A percentile compares a stretch with the other conserved stretches of the same genome.
These are phyloP conservation scores for Arctocebus calabarensis DNA, from an alignment of 2,797 vertebrate genomes.

Conservation along the genomic window DNA sequence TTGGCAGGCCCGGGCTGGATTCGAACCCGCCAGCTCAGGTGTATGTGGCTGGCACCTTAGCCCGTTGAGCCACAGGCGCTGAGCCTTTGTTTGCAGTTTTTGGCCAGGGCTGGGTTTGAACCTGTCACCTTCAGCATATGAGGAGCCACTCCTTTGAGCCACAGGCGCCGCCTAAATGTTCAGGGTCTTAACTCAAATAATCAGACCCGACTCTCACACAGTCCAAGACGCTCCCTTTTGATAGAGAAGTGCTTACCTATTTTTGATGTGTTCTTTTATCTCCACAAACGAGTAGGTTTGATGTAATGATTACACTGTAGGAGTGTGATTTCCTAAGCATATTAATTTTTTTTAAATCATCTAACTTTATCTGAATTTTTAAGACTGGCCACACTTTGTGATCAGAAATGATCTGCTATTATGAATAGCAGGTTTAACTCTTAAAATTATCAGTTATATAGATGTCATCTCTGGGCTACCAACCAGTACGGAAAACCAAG, in stretches of 20 bases:
- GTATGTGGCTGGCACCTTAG: too few species aligned
- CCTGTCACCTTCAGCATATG: too few species aligned
- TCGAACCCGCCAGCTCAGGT: too few species aligned
- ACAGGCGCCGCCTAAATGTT: background rate
- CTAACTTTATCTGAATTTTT: conserved; percentile 30
- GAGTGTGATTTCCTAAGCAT: conserved; percentile 1
- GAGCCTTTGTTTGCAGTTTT: too few species aligned
- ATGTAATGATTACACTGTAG: background rate
- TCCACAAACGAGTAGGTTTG: background rate
- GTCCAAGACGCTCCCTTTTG: background rate
- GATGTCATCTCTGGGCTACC: conserved; percentile 65
- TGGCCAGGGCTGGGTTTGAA: too few species aligned
- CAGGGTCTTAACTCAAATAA: background rate
- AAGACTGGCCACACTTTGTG: conserved; percentile 69
- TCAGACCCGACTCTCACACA: background rate
- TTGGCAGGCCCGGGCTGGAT: too few species aligned
- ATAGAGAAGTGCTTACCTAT: background rate
- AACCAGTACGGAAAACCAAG: conserved; percentile 57
- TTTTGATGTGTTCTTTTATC: background rate
- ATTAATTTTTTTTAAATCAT: background rate
- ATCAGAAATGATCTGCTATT: conserved; percentile 40
- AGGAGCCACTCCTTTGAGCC: too few species aligned
- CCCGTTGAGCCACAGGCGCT: too few species aligned
- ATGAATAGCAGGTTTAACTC: background rate
- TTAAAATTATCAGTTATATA: conserved; percentile 66